Percentiles rank a stretch among this genome's conserved stretches.
These are phyloP conservation scores for Brenthis hecate DNA, from an alignment of 2,888 invertebrate genomes.

Conservation along the genomic window DNA sequence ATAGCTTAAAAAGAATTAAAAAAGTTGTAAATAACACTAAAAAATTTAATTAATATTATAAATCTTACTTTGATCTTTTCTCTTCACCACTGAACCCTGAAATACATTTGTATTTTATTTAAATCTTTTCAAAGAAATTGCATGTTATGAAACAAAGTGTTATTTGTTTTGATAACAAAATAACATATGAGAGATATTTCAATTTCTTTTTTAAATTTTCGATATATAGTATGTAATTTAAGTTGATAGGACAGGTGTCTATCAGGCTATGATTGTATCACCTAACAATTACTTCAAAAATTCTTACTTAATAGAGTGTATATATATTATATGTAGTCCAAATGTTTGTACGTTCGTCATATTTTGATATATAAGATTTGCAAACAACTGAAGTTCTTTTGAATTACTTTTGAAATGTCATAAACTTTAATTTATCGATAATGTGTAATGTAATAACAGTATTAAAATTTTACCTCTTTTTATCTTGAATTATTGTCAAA, in stretches of 20 bases:
- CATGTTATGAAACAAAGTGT: background rate
- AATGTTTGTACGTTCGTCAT: background rate
- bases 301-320: background rate
- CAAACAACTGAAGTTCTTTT: too few species aligned
- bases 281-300: constrained; percentile 1
- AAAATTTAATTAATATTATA: background rate
- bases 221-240: constrained; percentile 32
- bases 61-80: too few species aligned
- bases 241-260: constrained; percentile 36
- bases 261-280: constrained; percentile 26
- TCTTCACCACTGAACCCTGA: too few species aligned
- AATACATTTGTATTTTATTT: too few species aligned
- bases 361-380: too few species aligned
- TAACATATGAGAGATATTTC: constrained; percentile 4
- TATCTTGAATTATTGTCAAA: too few species aligned
- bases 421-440: too few species aligned
- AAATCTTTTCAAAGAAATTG: background rate
- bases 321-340: background rate
- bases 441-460: too few species aligned
- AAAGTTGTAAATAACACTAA: background rate
- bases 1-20: background rate
- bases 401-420: too few species aligned
- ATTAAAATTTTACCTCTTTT: too few species aligned
- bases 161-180: constrained; percentile 9
- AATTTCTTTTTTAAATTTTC: constrained; percentile 17